Base-by-base conservation (phyloP, 2,888 invertebrate genomes). In the Pasiphila rectangulata region DNA sequence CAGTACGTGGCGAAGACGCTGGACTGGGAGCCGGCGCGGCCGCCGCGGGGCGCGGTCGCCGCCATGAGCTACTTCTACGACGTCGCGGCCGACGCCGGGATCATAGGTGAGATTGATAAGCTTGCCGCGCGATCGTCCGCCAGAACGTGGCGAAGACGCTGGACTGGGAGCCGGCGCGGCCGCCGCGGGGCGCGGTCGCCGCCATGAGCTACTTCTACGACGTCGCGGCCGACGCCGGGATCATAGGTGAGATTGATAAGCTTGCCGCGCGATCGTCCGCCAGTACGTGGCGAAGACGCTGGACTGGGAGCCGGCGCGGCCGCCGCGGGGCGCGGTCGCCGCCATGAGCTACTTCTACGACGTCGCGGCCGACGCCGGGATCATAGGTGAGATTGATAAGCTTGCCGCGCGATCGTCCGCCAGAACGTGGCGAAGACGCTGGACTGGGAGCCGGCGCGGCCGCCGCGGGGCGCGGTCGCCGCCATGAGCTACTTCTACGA, bases 1-100 rank as follows among this genome's bases (percentile, higher is more conserved):
- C 61, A 61, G 7, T 75, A 83, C 72, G 81, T 75, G 74, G 81
- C 63, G 81, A 79, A 47, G 70, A 89, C 75, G 67, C 81, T 67
- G 83, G 81, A 90, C 61, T 87, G 90, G 54, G 90, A 90, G 50
- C 92, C 92, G 6, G 83, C 90, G 43, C 84, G 85, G n/a, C 63
- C 89, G 61, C 95, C 95, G 90, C 93, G 13, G 81, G 93, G 77
- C 89, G 48, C 51, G 32, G 82, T 83, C 3, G 87, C 87, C 59
- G 95, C 96, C 7, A 97, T 99, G 85, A 97, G 97, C 67, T 99
- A 98, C 80, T 99, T 96, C 85, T 98, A 94, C 78, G 98, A 99
- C 72, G 91, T 96, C 47, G 97, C 97, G 2, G 92, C 94, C 0
- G 98, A 98, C 75, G 94, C 94, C 0, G 95, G 94, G 0, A 84